Base-by-base conservation (phyloP, 2,113 vertebrate genomes). In the Acrocephalus kingi region DNA sequence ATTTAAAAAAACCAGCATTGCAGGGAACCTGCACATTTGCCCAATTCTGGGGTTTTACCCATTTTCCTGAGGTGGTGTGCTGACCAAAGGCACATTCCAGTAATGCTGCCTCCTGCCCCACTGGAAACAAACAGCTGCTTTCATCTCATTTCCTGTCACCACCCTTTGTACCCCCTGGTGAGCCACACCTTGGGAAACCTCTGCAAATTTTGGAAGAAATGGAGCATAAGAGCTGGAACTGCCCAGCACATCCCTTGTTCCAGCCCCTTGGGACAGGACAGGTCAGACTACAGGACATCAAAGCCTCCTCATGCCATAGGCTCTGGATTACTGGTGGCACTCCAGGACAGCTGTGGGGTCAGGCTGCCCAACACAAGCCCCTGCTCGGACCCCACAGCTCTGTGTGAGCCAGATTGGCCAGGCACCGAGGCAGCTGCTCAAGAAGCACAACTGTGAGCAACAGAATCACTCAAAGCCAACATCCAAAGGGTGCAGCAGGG, bases 391-490 rank as follows among this genome's bases (percentile, higher is more conserved):
- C n/a, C 21, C 16, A 24, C 18, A 62, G 28, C 66, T 67, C 71
- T 49, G 52, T 2, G 11, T 19, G 83, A 90, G 33, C 52, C 69
- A 24, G 4, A 66, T 31, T 8, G 23, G 35, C 46, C 1, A 4
- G n/a, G 35, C 41, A 22, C 10, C 21, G 25, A 69, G 55, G 25
- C 33, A 73, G 23, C 52, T 84, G 74, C 56, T n/a, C 61, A 19
- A 22, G 66, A 59, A 79, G 13, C 9, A 2, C 58, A 19, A 25
- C 67, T 59, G 35, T 0, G 1, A 83, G 51, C 0, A 0, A 25
- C 6, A 41, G 10, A 54, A 25, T 1, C 7, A 22, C 58, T 35
- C 48, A 72, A 41, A 82, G 39, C 12, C 63, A 35, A 30, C 1
- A 0, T 16, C 28, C 7, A 1, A 24, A 58, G 33, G 31, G 11